Base-by-base conservation (phyloP, 2,888 invertebrate species). In the Amiota communis region DNA sequence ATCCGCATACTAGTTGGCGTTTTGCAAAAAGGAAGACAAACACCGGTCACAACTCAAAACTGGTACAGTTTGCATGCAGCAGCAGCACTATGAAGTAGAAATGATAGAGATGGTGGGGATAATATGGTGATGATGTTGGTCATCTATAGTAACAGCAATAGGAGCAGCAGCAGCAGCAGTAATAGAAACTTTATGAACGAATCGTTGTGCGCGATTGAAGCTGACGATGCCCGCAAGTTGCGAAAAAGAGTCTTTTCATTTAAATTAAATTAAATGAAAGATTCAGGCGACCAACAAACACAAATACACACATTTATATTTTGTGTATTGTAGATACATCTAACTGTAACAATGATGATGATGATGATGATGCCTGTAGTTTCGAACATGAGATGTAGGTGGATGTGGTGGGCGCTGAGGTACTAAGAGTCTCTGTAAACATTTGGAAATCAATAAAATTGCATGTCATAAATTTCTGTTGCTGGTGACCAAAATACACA, bases 321-420 rank as follows among this genome's bases (percentile, higher is more conserved):
- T 36, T 36, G 36, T 36, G 8, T 36, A 36, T 36, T 36, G 36
- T 36, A 36, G 12, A 15, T n/a, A 1, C 63, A 63, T 83, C 84
- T 84, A 84, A 83, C 83, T 79, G 85, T 82, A 83, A 84, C 85
- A 84, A 83, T 83, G 83, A 83, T 36, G 36, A 36, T 23, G 23
- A 23, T 23, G 23, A 77, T 83, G 83, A 83, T 83, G 83, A 80
- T 77, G 65, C 75, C 48, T 63, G 72, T 47, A 48, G 67, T 20
- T 20, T 47, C 48, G 64, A 48, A 53, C n/a, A 51, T 53, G 67
- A 59, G 48, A 48, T 17, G 59, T 59, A 59, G 59, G 59, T 20
- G 48, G 49, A 51, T 10, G 51, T 13, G 46, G 17, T 23, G 13
- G 47, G 46, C 36, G 69, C 69, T 71, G 70, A 57, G 15, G 59